These are phyloP conservation scores for Triplophysa dalaica DNA, from an alignment of 2,113 vertebrate species.

Conservation along the genomic window DNA sequence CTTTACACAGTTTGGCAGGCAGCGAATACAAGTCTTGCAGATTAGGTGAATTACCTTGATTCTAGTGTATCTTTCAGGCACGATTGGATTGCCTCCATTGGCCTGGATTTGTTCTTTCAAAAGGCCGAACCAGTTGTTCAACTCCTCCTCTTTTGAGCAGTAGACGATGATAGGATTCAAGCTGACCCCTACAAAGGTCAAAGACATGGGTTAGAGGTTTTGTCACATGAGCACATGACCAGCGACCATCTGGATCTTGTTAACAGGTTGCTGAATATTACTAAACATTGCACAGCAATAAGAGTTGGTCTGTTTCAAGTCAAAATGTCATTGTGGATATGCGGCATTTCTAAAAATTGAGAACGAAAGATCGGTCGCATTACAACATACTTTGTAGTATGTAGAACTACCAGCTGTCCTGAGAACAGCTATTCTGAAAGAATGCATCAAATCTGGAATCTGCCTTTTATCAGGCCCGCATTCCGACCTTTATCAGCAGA, in stretches of 20 bases:
- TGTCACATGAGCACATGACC: conserved; percentile 51
- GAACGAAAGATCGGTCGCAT: conserved; percentile 27
- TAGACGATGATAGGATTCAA: conserved; percentile 87
- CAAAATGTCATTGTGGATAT: neutral
- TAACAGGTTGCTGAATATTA: conserved; percentile 29
- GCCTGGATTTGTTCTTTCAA: conserved; percentile 88
- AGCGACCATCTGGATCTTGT: conserved; percentile 45
- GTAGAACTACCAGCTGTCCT: conserved; percentile 37
- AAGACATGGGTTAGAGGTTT: conserved; percentile 44
- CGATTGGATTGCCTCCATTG: conserved; percentile 69
- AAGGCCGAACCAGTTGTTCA: conserved; percentile 86
- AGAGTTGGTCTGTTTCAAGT: neutral
- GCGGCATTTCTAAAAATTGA: neutral
- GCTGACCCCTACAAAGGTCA: conserved; percentile 78
- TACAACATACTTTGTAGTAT: conserved; percentile 19
- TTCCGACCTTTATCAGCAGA: conserved; percentile 69
- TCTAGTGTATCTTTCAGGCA: conserved; percentile 63
- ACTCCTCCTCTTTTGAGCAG: conserved; percentile 82
- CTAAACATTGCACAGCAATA: neutral
- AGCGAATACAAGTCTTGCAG: neutral
- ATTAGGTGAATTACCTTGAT: conserved; percentile 64
- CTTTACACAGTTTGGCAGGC: neutral
- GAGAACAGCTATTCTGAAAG: conserved; percentile 55
- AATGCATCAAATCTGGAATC: conserved; percentile 62
- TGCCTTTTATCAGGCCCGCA: conserved; percentile 63